These are phyloP conservation scores for Meriones unguiculatus DNA, from an alignment of 2,113 vertebrate genomes.

Conservation along the genomic window DNA sequence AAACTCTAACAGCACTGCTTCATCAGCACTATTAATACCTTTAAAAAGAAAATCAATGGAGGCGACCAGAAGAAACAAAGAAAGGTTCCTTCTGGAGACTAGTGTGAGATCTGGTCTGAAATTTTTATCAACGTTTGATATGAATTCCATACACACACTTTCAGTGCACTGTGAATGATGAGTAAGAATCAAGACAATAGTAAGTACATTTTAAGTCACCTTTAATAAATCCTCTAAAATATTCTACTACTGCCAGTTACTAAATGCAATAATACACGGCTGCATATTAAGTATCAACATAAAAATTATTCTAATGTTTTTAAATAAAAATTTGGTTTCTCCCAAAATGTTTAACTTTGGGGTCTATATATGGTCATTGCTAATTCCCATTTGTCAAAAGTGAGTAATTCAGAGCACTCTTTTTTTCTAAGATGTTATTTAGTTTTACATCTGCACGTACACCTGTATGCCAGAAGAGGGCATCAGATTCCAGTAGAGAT, in stretches of 20 bases:
- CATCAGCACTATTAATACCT: constrained; percentile 82
- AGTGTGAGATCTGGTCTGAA: constrained; percentile 67
- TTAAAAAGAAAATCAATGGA: constrained; percentile 81
- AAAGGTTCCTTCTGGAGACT: constrained; percentile 74
- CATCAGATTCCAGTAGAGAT: no score
- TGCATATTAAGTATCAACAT: constrained; percentile 59
- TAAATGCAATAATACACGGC: constrained; percentile 27
- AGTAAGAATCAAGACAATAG: constrained; percentile 52
- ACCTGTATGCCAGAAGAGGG: no score
- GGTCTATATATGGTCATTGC: constrained; percentile 37
- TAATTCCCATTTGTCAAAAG: constrained; percentile 63
- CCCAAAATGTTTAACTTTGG: not conserved
- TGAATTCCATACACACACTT: constrained; percentile 70
- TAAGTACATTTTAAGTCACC: constrained; percentile 48
- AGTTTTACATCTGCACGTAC: no score
- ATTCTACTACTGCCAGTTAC: constrained; percentile 53
- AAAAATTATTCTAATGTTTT: constrained; percentile 34
- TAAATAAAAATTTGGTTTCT: constrained; percentile 55
- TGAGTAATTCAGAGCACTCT: constrained; percentile 59
- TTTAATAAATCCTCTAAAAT: constrained; percentile 60
- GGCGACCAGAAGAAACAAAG: constrained; percentile 83
- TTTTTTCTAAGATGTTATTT: not conserved
- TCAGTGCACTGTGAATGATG: constrained; percentile 13
- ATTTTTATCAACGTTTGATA: constrained; percentile 52
- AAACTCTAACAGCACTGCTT: constrained; percentile 79